phyloP scores from a whole-genome alignment of 2,888 invertebrate species.

The Stegophylla sp. region DNA sequence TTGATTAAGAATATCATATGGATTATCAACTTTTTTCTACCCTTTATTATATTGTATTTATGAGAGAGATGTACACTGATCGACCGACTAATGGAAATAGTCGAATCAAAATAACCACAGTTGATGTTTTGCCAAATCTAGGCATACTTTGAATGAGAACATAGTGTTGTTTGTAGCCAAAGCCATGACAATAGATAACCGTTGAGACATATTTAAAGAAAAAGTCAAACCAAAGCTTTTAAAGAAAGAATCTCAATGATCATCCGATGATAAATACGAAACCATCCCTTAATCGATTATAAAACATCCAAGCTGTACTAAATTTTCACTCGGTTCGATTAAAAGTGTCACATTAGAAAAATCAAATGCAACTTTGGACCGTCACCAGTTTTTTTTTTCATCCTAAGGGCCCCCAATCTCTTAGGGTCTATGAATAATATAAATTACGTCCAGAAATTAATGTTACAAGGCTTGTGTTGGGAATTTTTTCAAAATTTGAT shows the following conservation, averaged over 20 bases:
- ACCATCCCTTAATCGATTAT: conserved; percentile 71
- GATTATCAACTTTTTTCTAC: too few relatives aligned
- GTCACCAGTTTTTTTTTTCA: too few relatives aligned
- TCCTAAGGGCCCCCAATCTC: too few relatives aligned
- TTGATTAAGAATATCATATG: too few relatives aligned
- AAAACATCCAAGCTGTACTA: conserved; percentile 71
- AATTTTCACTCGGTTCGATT: conserved; percentile 65
- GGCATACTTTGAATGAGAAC: conserved; percentile 90
- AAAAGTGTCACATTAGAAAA: conserved; percentile 69
- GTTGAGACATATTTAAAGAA: conserved; percentile 80
- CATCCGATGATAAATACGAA: conserved; percentile 65
- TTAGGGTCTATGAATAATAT: too few relatives aligned
- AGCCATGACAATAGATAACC: conserved; percentile 78
- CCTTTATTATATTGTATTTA: too few relatives aligned
- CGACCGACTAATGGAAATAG: conserved; percentile 74
- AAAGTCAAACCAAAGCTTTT: conserved; percentile 70
- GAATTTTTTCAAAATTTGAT: too few relatives aligned
- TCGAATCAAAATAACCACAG: conserved; percentile 85
- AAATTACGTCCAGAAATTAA: too few relatives aligned
- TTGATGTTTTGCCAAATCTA: conserved; percentile 95
- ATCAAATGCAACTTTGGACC: conserved; percentile 72
- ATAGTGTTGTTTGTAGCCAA: conserved; percentile 79
- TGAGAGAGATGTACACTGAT: too few relatives aligned
- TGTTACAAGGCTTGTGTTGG: too few relatives aligned
- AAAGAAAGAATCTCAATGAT: conserved; percentile 61